phyloP scores from a whole-genome alignment of 1,140 invertebrate species.

The Cotesia typhae region DNA sequence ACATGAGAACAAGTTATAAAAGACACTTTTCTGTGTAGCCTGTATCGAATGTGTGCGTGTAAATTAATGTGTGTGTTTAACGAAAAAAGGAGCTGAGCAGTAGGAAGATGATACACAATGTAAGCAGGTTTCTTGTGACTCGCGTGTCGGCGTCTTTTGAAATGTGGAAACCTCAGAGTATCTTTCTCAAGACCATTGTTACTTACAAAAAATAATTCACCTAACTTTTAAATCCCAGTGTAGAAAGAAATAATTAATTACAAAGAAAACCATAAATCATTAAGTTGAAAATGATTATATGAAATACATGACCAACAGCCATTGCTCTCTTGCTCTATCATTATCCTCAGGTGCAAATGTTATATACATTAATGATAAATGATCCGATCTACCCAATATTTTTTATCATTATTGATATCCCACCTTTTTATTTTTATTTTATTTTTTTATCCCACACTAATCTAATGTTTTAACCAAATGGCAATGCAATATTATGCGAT shows the following conservation, averaged over 20 bases:
- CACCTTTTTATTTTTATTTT: not conserved
- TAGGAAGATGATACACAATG: not conserved
- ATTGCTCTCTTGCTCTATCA: constrained; percentile 1
- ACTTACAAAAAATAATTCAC: constrained; percentile 4
- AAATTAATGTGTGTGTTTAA: constrained; percentile 6
- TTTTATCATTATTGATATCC: too few species aligned
- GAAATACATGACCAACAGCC: not conserved
- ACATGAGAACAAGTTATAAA: constrained; percentile 1
- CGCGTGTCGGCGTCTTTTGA: constrained; percentile 11
- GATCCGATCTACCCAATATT: not conserved
- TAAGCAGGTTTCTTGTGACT: constrained; percentile 15
- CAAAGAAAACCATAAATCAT: constrained; percentile 13
- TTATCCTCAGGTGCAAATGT: constrained; percentile 26
- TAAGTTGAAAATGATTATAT: not conserved
- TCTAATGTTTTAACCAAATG: not conserved
- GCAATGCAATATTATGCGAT: not conserved
- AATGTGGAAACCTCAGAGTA: not conserved
- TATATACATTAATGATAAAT: constrained; percentile 15
- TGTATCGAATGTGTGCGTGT: not conserved
- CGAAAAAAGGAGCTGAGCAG: not conserved
- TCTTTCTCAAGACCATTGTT: constrained; percentile 12
- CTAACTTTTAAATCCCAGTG: not conserved
- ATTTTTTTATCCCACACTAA: not conserved
- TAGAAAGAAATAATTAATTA: constrained; percentile 21
- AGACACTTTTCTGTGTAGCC: too few species aligned